Evolutionary conservation across 2,888 invertebrate species (phyloP).

Genomic region (Hymenopus coronatus): DNA sequence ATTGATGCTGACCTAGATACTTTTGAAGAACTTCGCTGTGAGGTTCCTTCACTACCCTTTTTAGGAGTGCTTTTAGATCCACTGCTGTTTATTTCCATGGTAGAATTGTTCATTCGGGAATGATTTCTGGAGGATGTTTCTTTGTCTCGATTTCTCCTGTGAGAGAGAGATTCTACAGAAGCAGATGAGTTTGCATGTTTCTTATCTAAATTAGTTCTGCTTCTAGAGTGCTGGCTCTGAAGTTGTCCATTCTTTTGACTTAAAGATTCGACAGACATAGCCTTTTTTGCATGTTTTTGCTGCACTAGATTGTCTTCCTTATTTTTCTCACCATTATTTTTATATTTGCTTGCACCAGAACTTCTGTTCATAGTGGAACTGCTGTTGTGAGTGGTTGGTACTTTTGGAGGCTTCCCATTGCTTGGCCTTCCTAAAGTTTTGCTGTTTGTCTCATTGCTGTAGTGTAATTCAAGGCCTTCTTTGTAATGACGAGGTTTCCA

Average conservation of each 20-base stretch:
- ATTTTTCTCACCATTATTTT: conserved; percentile 36
- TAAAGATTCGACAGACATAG: conserved; percentile 25
- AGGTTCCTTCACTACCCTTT: conserved; percentile 9
- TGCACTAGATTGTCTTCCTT: not conserved
- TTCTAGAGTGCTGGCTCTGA: not conserved
- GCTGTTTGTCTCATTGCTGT: conserved; percentile 51
- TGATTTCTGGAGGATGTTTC: conserved; percentile 12
- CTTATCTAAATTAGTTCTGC: conserved; percentile 52
- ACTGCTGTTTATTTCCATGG: conserved; percentile 33
- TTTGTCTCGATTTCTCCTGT: conserved; percentile 48
- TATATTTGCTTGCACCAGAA: conserved; percentile 38
- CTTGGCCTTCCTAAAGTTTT: not conserved
- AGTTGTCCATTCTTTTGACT: conserved; percentile 13
- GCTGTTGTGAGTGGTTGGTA: conserved; percentile 37
- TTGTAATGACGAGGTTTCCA: conserved; percentile 75
- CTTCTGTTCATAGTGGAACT: conserved; percentile 46
- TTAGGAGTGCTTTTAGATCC: conserved; percentile 47
- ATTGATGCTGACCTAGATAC: conserved; percentile 66
- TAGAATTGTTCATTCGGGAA: conserved; percentile 24
- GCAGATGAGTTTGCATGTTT: conserved; percentile 39
- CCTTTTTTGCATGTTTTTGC: conserved; percentile 22
- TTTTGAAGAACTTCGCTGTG: conserved; percentile 36
- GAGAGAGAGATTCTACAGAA: conserved; percentile 24
- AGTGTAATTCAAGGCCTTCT: conserved; percentile 62
- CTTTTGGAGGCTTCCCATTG: conserved; percentile 33